Evolutionary conservation across 2,797 vertebrate species (phyloP).

Genomic region (Lophotriccus pileatus): DNA sequence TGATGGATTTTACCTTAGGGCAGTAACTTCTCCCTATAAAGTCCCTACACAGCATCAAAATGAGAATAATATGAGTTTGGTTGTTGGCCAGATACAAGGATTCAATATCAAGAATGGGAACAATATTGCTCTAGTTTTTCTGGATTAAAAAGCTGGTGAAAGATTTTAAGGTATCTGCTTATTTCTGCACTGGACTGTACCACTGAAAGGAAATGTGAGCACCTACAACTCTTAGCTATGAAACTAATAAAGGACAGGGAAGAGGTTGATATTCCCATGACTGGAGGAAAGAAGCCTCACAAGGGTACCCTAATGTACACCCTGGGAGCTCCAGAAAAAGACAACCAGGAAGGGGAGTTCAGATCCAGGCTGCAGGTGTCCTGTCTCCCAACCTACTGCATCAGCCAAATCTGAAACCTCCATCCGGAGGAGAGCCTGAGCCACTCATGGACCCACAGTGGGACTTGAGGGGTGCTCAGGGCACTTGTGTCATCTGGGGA

Average conservation of each 20-base stretch:
- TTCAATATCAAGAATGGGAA: not conserved
- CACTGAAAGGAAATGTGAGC: not conserved
- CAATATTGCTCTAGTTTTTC: not conserved
- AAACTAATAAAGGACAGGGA: not conserved
- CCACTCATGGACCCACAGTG: rapidly evolving
- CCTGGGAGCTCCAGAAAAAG: not conserved
- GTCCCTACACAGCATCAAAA: not conserved
- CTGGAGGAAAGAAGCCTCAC: not conserved
- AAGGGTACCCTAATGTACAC: not conserved
- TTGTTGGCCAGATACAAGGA: not conserved
- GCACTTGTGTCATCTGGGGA: not conserved
- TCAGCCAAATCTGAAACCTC: not conserved
- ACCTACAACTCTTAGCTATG: not conserved
- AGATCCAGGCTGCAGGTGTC: not conserved
- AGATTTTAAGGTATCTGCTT: not conserved
- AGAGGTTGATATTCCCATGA: not conserved
- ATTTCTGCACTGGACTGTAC: not conserved
- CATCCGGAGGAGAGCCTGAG: not conserved
- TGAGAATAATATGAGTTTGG: rapidly evolving
- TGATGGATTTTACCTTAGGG: not conserved
- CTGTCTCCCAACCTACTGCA: not conserved
- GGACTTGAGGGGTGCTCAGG: not conserved
- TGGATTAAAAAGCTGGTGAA: not conserved
- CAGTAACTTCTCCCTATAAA: not conserved
- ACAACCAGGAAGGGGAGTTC: not conserved